These are phyloP conservation scores for Epizoanthus rinbou DNA, from an alignment of 92 coral and sea anemone species.

Conservation along the genomic window DNA sequence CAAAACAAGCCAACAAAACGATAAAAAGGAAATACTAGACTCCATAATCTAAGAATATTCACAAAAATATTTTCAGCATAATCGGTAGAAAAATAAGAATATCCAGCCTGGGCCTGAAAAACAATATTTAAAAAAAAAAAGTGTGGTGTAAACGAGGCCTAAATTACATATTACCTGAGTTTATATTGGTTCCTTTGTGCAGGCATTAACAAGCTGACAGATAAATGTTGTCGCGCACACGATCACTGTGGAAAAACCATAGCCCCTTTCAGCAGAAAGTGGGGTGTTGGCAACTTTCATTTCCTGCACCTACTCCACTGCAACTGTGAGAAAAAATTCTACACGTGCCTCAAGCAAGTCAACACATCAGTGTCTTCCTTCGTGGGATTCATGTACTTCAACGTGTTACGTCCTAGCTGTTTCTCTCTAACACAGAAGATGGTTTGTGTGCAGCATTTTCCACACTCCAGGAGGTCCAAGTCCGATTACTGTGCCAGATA, in stretches of 20 bases:
- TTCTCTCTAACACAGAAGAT: slow-evolving; percentile 6
- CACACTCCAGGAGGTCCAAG: background rate
- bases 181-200: no score
- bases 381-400: slow-evolving; percentile 24
- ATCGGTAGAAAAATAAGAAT: no score
- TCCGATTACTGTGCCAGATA: slow-evolving; percentile 1
- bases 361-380: background rate
- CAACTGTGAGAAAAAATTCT: slow-evolving; percentile 28
- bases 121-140: no score
- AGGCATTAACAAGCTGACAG: slow-evolving; percentile 5
- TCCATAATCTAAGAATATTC: no score
- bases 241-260: slow-evolving; percentile 36
- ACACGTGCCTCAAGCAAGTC: slow-evolving; percentile 22
- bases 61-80: no score
- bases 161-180: no score
- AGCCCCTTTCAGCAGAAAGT: slow-evolving; percentile 19
- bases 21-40: no score
- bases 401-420: slow-evolving; percentile 30
- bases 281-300: slow-evolving; percentile 24
- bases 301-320: slow-evolving; percentile 28
- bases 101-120: no score
- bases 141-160: no score
- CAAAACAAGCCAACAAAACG: no score
- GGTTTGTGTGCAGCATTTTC: background rate
- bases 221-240: slow-evolving; percentile 35